Conservation (phyloP, 1,140 invertebrate genomes). For the Notospermus geniculatus region DNA sequence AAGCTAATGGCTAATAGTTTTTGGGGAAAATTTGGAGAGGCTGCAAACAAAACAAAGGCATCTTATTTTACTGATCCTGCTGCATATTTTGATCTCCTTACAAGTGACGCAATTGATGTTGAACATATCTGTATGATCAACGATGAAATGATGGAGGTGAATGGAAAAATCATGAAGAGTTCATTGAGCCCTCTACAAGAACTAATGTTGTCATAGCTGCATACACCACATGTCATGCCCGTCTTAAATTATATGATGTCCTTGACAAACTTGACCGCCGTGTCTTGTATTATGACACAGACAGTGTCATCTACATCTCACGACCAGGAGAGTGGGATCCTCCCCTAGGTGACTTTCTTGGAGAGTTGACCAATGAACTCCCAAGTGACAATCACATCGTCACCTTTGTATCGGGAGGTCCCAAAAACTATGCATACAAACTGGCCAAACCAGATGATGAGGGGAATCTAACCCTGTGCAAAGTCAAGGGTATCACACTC, state of each 20-base stretch:
- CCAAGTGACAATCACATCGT: background rate
- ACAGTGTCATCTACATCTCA: constrained; percentile 40
- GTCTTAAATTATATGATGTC: constrained; percentile 50
- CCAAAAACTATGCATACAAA: constrained; percentile 3
- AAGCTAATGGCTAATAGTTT: constrained; percentile 34
- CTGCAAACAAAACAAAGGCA: constrained; percentile 32
- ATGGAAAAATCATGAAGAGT: background rate
- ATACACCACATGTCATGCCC: constrained; percentile 51
- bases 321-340: constrained; percentile 21
- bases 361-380: constrained; percentile 43
- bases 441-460: too few relatives aligned
- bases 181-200: constrained; percentile 10
- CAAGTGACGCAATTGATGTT: constrained; percentile 22
- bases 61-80: constrained; percentile 28
- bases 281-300: constrained; percentile 56
- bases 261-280: constrained; percentile 39
- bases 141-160: constrained; percentile 19
- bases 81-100: constrained; percentile 37
- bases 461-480: too few relatives aligned
- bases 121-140: constrained; percentile 22
- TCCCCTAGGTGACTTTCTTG: constrained; percentile 35
- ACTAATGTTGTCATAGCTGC: constrained; percentile 49
- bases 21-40: constrained; percentile 36
- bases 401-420: background rate
- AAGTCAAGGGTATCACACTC: too few relatives aligned